These are phyloP conservation scores for Himalopsyche phryganea DNA, from an alignment of 1,140 invertebrate genomes.

Conservation along the genomic window DNA sequence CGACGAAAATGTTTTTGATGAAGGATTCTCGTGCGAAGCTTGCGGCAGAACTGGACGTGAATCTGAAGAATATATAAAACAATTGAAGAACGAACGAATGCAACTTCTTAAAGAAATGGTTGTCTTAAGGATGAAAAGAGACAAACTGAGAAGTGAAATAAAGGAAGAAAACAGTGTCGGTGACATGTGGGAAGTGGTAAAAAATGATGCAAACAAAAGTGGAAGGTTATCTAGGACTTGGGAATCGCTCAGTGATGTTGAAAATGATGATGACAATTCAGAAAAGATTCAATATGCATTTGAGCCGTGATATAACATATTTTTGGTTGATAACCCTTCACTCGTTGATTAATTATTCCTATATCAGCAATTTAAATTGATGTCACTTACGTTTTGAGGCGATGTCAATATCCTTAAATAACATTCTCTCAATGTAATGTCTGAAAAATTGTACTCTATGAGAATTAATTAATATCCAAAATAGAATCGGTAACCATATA, in stretches of 20 bases:
- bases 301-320: too few relatives aligned
- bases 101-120: constrained; percentile 4
- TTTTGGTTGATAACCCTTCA: too few relatives aligned
- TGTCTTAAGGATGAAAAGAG: constrained; percentile 4
- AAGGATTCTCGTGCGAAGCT: neutral
- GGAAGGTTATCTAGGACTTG: constrained; percentile 1
- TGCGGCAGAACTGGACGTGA: constrained; percentile 12
- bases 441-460: too few relatives aligned
- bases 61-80: neutral
- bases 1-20: neutral
- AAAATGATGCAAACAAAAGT: constrained; percentile 8
- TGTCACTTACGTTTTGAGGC: too few relatives aligned
- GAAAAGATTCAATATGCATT: constrained; percentile 5
- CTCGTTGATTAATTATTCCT: too few relatives aligned
- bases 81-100: constrained; percentile 10
- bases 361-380: too few relatives aligned
- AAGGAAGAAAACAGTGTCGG: neutral
- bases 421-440: too few relatives aligned
- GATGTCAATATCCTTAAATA: too few relatives aligned
- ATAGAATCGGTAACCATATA: too few relatives aligned
- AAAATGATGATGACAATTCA: constrained; percentile 2
- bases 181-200: neutral
- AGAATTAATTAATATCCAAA: too few relatives aligned
- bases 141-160: constrained; percentile 12
- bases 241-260: too few relatives aligned